Evolutionary conservation across 2,113 vertebrate genomes (phyloP), one percentile per base, ranked within the genome.

Genomic region (Coptodon bakossiorum): DNA sequence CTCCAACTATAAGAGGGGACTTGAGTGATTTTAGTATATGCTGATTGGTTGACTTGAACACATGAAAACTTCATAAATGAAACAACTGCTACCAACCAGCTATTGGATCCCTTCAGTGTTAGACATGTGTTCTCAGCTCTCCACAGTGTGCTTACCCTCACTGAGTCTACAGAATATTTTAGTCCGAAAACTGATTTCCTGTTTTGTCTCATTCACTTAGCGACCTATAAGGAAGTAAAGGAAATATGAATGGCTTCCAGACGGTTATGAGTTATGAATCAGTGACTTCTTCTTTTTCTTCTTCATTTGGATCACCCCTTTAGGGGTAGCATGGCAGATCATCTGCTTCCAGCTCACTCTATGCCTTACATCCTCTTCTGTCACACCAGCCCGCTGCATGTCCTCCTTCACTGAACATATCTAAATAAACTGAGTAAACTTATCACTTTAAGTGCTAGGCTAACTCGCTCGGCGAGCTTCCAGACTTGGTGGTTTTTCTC

Each of bases 391-490:
- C 14, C 3, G 2, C 38, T 45, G 40, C 40, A 76, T 29, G 24
- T 17, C 14, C 22, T 48, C 22, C 40, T 73, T 73, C 68, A 7
- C 22, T 29, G 43, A 48, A 76, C 24, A 29, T 48, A 73, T 73
- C 24, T 17, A 27, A 48, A 76, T 27, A 76, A 76, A 76, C 22
- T 29, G 14, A 14, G 40, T 48, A 48, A 24, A 76, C 36, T 40
- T 71, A 22, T 1, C 66, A 43, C 68, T 48, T 17, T 48, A 48
- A 27, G 22, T 48, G 14, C 24, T 5, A 48, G 1, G 68, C 13
- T 48, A 76, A 76, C 71, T 48, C 5, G n/a, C 0, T 48, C 6
- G 0, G 24, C 0, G 3, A 76, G 71, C 71, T 76, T 48, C 22
- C 48, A 29, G 71, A 48, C 43, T 76, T 76, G 0, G 4, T 48